Evolutionary conservation across 2,113 vertebrate genomes (phyloP).

Genomic region (Nasalis larvatus): DNA sequence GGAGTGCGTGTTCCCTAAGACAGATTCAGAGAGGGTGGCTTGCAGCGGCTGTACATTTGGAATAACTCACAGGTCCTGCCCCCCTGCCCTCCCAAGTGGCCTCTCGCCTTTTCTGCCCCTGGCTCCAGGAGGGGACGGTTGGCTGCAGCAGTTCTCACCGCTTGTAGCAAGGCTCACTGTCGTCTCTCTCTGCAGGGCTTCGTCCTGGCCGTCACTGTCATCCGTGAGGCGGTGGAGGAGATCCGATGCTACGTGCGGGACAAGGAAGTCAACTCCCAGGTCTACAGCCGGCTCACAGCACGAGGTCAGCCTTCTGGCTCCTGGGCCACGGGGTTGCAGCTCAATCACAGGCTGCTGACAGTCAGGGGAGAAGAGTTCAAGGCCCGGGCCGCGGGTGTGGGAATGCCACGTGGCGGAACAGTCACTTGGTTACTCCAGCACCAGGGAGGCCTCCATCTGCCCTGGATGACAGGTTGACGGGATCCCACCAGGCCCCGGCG

Average conservation of each 20-base stretch:
- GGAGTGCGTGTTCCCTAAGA: background rate
- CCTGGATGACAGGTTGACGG: background rate
- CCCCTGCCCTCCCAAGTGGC: background rate
- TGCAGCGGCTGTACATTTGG: background rate
- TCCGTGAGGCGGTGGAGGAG: constrained; percentile 96
- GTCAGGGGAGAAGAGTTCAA: constrained; percentile 64
- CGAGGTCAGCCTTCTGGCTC: constrained; percentile 88
- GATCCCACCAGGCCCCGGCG: no score
- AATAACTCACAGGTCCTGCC: background rate
- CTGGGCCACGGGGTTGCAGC: constrained; percentile 37
- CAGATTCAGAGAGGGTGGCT: background rate
- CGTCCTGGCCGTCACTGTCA: constrained; percentile 94
- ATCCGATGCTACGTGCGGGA: constrained; percentile 95
- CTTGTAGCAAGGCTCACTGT: background rate
- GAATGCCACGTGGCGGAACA: background rate
- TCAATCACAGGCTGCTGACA: constrained; percentile 59
- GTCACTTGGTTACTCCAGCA: background rate
- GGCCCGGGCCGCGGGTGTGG: background rate
- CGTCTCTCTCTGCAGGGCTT: constrained; percentile 87
- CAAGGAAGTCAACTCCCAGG: constrained; percentile 99
- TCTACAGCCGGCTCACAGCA: constrained; percentile 97
- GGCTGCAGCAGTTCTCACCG: background rate
- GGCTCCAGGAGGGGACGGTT: background rate
- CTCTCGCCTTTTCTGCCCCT: background rate
- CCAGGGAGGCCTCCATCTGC: fast-evolving